Evolutionary conservation across 1,140 invertebrate species (phyloP), one percentile per base, ranked within the genome.

Genomic region (Nilaparvata lugens): DNA sequence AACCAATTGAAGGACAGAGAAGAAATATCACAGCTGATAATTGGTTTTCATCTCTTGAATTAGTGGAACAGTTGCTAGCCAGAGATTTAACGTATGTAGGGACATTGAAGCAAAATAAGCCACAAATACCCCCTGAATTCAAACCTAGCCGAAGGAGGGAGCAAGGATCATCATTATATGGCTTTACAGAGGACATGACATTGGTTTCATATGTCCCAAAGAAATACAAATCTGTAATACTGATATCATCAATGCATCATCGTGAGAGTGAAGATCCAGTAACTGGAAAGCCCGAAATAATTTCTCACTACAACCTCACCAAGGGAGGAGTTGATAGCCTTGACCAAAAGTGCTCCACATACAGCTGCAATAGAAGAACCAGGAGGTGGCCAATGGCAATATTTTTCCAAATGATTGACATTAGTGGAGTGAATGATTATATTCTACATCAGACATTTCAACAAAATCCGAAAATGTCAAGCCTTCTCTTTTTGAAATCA

Each of bases 81-180:
- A 57, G 65, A 54, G 40, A 55, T 28, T 25, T 62, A 45, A 72
- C 72, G 25, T 65, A 73, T 56, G 65, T 76, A 13, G 76, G 75
- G 18, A 77, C 74, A 11, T 42, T 78, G 35, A 72, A 68, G 62
- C 75, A 73, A 70, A 76, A 76, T 62, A 76, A 75, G 68, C 65
- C 63, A 56, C 66, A 76, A 60, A 70, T 75, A 40, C 71, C 73
- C 28, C 28, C 55, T 23, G 13, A 56, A 16, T 73, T 72, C 58
- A 9, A 18, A 9, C 60, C 48, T 23, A 45, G 56, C 18, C 43
- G 35, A 53, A 23, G 52, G 52, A 19, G 56, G 18, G 23, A 54
- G 14, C 52, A 11, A 18, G n/a, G 16, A 35, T 57, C 58, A 19
- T n/a, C n/a, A n/a, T n/a, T n/a, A n/a, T n/a, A n/a, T n/a, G 62